Base-by-base conservation (phyloP, 2,797 vertebrate genomes). In the Tachyglossus aculeatus region DNA sequence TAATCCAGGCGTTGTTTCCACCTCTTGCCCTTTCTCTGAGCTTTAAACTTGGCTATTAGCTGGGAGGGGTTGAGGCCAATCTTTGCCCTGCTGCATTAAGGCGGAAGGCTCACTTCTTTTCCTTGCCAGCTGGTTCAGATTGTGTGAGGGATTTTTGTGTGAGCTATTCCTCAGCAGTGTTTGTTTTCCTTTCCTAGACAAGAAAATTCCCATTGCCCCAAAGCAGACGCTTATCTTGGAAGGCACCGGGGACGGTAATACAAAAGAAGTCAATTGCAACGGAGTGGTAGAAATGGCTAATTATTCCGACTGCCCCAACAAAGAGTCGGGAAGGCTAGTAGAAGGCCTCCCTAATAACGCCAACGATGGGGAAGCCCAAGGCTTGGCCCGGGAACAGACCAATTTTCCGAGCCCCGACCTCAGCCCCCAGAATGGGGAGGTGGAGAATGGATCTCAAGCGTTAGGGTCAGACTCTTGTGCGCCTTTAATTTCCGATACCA, bases 181-280 rank as follows among this genome's bases (percentile, higher is more conserved):
- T 66, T 67, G 37, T 39, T 64, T 15, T 66, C 70, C 27, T 73
- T 59, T 57, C 74, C 34, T 81, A 90, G 90, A 92, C 87, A 88
- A 91, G 86, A 80, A 92, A 89, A 63, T 78, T 53, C 13, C 78
- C 64, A 27, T 68, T 43, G 60, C 47, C 21, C 86, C 90, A 82
- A 94, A 96, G 39, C 88, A 82, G 1, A 75, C 83, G 1, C 48
- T 84, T 54, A 27, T 71, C 8, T 71, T 65, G 78, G 92, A 90
- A 45, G 70, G 44, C 74, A 71, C 21, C 11, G 2, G 68, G 79
- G 91, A 85, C 51, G 90, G 90, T 74, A 34, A 61, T 1, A 44
- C 61, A 1, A 2, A 77, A 43, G 92, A 93, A 82, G 86, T 95
- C 37, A 96, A 95, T 85, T 96, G 94, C 88, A 97, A 96, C 1